phyloP scores from a whole-genome alignment of 2,888 invertebrate genomes.

The Eustalomyia histrio region DNA sequence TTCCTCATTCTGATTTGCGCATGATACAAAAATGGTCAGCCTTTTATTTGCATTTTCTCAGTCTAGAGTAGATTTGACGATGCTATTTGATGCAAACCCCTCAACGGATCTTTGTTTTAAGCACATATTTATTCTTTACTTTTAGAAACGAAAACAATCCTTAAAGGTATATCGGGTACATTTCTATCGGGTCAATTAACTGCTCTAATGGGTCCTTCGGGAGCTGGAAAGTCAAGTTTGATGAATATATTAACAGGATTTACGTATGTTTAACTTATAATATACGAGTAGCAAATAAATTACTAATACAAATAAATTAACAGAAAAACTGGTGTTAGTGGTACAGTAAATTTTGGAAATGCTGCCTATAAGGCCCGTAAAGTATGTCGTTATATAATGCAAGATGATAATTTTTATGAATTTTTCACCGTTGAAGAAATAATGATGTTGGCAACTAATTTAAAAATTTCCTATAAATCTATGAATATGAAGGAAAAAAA shows the following conservation, averaged over 20 bases:
- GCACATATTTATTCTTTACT: not conserved
- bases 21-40: too few species aligned
- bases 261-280: slow-evolving; percentile 82
- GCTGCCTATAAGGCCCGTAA: slow-evolving; percentile 83
- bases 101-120: too few species aligned
- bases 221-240: slow-evolving; percentile 92
- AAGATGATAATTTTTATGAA: slow-evolving; percentile 91
- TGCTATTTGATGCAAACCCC: too few species aligned
- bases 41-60: too few species aligned
- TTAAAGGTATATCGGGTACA: slow-evolving; percentile 85
- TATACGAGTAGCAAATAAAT: not conserved
- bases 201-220: slow-evolving; percentile 96
- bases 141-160: slow-evolving; percentile 84
- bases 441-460: slow-evolving; percentile 91
- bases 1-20: too few species aligned
- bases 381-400: slow-evolving; percentile 94
- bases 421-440: slow-evolving; percentile 92
- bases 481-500: slow-evolving; percentile 80
- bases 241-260: slow-evolving; percentile 95
- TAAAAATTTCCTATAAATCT: slow-evolving; percentile 83
- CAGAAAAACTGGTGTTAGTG: slow-evolving; percentile 83
- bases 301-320: slow-evolving; percentile 75
- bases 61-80: too few species aligned
- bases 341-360: slow-evolving; percentile 83
- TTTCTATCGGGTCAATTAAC: slow-evolving; percentile 89